phyloP scores from a whole-genome alignment of 2,113 vertebrate species.

The Todiramphus chloris region DNA sequence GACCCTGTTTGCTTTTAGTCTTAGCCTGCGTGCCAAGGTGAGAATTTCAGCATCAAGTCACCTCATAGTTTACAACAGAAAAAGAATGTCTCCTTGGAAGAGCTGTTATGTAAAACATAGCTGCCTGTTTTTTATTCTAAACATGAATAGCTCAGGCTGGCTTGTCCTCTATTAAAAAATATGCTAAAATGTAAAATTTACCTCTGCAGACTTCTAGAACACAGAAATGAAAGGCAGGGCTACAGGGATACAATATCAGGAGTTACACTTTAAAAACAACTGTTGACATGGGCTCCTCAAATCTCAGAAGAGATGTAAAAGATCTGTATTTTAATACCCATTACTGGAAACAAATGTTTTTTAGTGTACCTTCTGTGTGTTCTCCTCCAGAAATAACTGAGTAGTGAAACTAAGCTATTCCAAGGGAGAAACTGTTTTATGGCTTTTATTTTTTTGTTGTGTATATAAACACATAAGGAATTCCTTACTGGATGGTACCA shows the following conservation, averaged over 20 bases:
- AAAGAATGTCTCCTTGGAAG: background rate
- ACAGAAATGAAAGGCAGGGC: background rate
- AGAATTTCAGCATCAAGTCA: background rate
- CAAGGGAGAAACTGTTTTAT: background rate
- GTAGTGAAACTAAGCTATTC: background rate
- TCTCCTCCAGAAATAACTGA: background rate
- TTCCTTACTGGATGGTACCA: background rate
- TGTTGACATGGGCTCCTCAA: background rate
- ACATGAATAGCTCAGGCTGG: background rate
- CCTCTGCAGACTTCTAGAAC: background rate
- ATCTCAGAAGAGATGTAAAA: background rate
- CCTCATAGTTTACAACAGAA: background rate
- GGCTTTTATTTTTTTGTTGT: background rate
- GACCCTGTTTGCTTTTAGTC: background rate
- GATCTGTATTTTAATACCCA: background rate
- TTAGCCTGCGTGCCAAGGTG: background rate
- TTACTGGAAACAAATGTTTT: background rate
- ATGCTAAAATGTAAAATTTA: background rate
- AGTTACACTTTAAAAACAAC: background rate
- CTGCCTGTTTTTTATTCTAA: background rate
- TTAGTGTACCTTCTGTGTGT: background rate
- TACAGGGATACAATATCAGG: background rate
- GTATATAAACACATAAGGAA: background rate
- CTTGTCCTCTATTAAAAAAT: background rate
- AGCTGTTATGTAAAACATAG: background rate